Evolutionary conservation across 2,797 vertebrate species (phyloP), one percentile per base, ranked within the genome.

Genomic region (Channallabes apus): DNA sequence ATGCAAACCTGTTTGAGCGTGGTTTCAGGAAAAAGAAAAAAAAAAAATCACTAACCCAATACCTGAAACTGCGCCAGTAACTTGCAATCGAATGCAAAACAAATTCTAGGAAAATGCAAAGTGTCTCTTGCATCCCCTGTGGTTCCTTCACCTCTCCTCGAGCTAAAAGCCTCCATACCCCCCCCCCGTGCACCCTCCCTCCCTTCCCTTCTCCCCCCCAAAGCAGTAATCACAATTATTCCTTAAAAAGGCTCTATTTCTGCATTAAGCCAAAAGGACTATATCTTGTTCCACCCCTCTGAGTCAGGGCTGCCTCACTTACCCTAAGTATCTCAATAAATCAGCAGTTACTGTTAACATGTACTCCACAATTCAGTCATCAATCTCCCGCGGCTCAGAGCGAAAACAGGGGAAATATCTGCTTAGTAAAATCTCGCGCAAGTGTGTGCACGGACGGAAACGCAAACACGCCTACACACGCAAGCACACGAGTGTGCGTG

Each of bases 291-390:
- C 95, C 95, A 96, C 93, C 93, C 95, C 93, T 92, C 93, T 94
- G 95, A 95, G 94, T 96, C 93, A 96, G 96, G 96, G 96, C 95
- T 94, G 95, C 96, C 96, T 97, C 97, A 97, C 96, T 98, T 97
- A 96, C 96, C 95, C 96, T 98, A 97, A 98, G 97, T 98, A 97
- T 98, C 95, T 96, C 96, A 92, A 97, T 98, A 98, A 98, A 99
- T 98, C 97, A 98, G 90, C 91, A 90, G 92, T 94, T 95, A 96
- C 96, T 95, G 97, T 96, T 97, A 97, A 96, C 96, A 97, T 96
- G 95, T 95, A 96, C 94, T 94, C 94, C 94, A 93, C 96, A 95
- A 95, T 94, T 96, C 94, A 92, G 91, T 96, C 95, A 97, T 98
- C 97, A 97, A 97, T 98, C 96, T 96, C 94, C 93, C 92, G 93